Percentiles rank a stretch among this genome's conserved stretches.
Conservation (phyloP, 2,888 invertebrate species). For the Tigriopus californicus region DNA sequence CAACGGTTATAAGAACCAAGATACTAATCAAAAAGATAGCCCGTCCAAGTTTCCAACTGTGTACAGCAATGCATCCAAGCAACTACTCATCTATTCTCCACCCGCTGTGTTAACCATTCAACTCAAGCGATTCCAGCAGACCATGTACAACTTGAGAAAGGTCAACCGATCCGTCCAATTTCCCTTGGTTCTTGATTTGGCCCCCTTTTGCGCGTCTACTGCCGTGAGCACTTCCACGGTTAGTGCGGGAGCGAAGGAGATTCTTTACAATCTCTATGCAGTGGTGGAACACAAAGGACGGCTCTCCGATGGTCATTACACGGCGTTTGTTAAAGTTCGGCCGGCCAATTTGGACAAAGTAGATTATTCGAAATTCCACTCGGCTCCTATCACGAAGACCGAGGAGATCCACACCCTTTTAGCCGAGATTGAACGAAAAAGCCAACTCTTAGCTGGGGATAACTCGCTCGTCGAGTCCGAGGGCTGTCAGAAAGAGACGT, state of each 20-base stretch:
- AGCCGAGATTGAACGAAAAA: constrained; percentile 3
- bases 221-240: constrained; percentile 8
- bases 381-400: not conserved
- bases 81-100: constrained; percentile 56
- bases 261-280: constrained; percentile 77
- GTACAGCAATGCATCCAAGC: constrained; percentile 31
- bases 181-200: constrained; percentile 61
- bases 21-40: not conserved
- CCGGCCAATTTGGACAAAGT: not conserved
- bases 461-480: not conserved
- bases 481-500: not conserved
- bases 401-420: constrained; percentile 4
- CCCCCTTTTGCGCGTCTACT: constrained; percentile 59
- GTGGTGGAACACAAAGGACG: constrained; percentile 87
- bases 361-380: not conserved
- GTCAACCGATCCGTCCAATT: constrained; percentile 70
- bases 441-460: not conserved
- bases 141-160: constrained; percentile 54
- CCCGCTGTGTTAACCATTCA: constrained; percentile 87
- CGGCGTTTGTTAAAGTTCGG: constrained; percentile 73
- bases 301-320: constrained; percentile 74
- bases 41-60: constrained; percentile 14
- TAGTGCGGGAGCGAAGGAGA: constrained; percentile 36
- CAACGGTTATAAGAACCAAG: too few species aligned
- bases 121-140: constrained; percentile 80